Evolutionary conservation across 2,797 vertebrate genomes (phyloP).

Genomic region (Pangasius larnaudii): DNA sequence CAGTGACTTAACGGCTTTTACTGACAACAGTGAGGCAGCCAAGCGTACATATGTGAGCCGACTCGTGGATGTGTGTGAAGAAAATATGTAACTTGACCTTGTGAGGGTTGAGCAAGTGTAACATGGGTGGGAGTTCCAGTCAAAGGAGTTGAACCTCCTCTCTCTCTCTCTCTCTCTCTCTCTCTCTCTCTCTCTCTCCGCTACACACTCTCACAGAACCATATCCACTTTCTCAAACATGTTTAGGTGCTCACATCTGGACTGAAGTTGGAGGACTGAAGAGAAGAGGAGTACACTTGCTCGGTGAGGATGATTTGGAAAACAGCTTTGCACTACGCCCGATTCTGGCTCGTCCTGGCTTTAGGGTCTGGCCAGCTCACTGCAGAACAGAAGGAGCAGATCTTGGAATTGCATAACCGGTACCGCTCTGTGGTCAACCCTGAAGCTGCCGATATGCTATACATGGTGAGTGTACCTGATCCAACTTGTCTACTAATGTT

Average conservation of each 20-base stretch:
- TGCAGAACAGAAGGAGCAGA: conserved; percentile 64
- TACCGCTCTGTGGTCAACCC: conserved; percentile 70
- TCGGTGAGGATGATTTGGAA: conserved; percentile 18
- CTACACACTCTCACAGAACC: not conserved
- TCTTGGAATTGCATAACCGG: conserved; percentile 74
- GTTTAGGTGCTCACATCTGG: not conserved
- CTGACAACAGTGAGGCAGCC: not conserved
- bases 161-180: not conserved
- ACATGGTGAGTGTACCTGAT: conserved; percentile 65
- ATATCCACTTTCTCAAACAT: not conserved
- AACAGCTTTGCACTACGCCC: not conserved
- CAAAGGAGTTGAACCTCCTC: not conserved
- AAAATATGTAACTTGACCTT: conserved; percentile 31
- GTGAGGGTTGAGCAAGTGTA: conserved; percentile 13
- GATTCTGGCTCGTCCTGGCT: conserved; percentile 53
- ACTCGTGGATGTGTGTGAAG: not conserved
- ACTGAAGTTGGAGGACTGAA: not conserved
- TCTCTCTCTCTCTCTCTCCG: not conserved
- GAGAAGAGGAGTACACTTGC: not conserved
- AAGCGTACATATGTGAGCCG: not conserved
- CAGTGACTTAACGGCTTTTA: not conserved
- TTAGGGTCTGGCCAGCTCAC: conserved; percentile 65
- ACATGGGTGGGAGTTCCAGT: conserved; percentile 17
- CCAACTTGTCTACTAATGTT: not conserved
- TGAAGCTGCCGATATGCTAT: conserved; percentile 71